Conservation (phyloP, 2,113 vertebrate species). For the Paramormyrops kingsleyae region DNA sequence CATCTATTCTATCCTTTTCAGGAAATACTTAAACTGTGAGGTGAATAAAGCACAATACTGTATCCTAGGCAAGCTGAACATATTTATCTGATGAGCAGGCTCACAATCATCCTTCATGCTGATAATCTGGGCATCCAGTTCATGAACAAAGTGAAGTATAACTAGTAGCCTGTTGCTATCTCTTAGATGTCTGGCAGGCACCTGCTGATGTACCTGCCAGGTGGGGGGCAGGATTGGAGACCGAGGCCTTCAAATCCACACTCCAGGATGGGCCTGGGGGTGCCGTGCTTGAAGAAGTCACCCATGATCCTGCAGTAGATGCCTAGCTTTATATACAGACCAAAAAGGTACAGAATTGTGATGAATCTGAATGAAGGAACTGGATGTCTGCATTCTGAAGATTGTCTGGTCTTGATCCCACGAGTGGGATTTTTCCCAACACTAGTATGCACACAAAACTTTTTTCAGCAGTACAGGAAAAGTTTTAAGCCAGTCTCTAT, state of each 20-base stretch:
- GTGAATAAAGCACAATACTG: not conserved
- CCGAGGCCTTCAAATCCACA: not conserved
- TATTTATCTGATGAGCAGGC: not conserved
- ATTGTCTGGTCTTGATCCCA: not conserved
- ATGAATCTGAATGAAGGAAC: not conserved
- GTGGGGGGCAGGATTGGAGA: not conserved
- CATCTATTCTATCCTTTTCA: not conserved
- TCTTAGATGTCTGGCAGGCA: not conserved
- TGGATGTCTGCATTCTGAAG: not conserved
- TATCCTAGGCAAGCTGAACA: not conserved
- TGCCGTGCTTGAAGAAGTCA: not conserved
- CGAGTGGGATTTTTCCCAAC: not conserved
- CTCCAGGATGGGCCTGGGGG: not conserved
- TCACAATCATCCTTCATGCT: not conserved
- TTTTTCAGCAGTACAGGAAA: not conserved
- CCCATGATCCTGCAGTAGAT: not conserved
- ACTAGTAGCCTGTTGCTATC: not conserved
- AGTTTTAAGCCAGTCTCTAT: not conserved
- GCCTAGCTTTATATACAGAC: not conserved
- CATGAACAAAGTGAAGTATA: not conserved
- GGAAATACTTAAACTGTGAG: not conserved
- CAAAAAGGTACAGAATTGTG: not conserved
- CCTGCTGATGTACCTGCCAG: not conserved
- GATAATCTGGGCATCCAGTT: not conserved
- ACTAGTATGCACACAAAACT: not conserved